A percentile compares a stretch with the other conserved stretches of the same genome.
Conservation (phyloP, 2,888 invertebrate species). For the Apoderus coryli region DNA sequence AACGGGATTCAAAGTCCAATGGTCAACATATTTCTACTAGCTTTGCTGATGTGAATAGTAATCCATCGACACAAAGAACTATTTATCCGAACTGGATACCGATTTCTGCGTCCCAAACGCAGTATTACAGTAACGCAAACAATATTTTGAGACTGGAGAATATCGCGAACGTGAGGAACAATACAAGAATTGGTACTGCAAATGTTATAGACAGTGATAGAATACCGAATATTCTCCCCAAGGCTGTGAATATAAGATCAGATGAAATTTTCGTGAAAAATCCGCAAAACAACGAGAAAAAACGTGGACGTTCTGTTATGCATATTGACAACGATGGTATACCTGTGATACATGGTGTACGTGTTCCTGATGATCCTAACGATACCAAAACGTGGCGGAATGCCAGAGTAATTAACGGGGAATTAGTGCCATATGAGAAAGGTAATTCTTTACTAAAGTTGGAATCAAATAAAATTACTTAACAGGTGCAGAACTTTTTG, state of each 20-base stretch:
- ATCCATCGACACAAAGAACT: conserved; percentile 13
- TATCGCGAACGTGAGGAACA: conserved; percentile 25
- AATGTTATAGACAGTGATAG: conserved; percentile 29
- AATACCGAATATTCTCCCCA: conserved; percentile 42
- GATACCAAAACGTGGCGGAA: conserved; percentile 70
- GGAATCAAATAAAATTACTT: too few relatives aligned
- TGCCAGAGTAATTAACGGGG: conserved; percentile 74
- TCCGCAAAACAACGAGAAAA: conserved; percentile 34
- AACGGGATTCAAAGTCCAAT: conserved; percentile 40
- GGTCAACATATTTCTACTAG: conserved; percentile 28
- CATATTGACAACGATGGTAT: conserved; percentile 56
- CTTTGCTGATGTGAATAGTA: conserved; percentile 1
- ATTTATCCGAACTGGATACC: conserved; percentile 32
- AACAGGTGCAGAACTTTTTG: too few relatives aligned
- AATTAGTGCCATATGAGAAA: conserved; percentile 59
- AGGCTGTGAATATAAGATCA: conserved; percentile 54
- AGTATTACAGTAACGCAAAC: too few relatives aligned
- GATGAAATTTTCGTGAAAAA: conserved; percentile 43
- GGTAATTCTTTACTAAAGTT: too few relatives aligned
- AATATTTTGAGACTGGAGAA: conserved; percentile 25
- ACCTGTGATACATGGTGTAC: conserved; percentile 66
- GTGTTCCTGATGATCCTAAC: conserved; percentile 73
- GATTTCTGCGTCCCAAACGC: conserved; percentile 26
- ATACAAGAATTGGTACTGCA: conserved; percentile 22
- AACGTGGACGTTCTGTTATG: conserved; percentile 49